Conservation (phyloP, 1,140 invertebrate species). For the Caenorhabditis inopinata region DNA sequence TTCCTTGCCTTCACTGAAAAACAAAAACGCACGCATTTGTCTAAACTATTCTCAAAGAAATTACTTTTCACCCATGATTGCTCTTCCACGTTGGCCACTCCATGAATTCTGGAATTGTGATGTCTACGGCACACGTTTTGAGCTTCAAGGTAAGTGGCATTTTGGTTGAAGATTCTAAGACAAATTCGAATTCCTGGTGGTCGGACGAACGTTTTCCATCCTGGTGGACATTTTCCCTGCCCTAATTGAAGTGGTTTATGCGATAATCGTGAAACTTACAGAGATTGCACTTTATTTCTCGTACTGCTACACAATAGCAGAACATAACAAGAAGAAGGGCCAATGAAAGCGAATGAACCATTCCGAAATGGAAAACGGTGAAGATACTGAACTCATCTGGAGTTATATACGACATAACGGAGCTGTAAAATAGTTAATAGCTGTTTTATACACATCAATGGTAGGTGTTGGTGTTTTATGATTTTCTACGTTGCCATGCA, state of each 20-base stretch:
- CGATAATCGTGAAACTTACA: neutral
- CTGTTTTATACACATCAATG: neutral
- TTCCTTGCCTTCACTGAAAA: neutral
- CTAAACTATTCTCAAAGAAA: neutral
- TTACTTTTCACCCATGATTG: neutral
- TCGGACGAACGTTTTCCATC: neutral
- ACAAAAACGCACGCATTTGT: neutral
- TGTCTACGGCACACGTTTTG: neutral
- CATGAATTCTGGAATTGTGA: slow-evolving; percentile 3
- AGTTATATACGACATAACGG: neutral
- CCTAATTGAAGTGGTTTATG: neutral
- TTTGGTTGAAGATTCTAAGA: neutral
- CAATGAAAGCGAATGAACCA: neutral
- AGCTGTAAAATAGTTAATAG: neutral
- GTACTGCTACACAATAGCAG: too few relatives aligned
- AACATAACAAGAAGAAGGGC: neutral
- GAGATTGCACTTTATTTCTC: neutral
- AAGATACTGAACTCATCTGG: neutral
- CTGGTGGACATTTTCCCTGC: slow-evolving; percentile 23
- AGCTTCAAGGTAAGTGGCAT: slow-evolving; percentile 13
- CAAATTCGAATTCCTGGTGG: neutral
- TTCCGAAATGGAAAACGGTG: neutral
- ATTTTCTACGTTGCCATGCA: neutral
- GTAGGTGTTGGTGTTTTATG: neutral
- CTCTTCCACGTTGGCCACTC: neutral